Evolutionary conservation across 2,113 vertebrate genomes (phyloP), one percentile per base, ranked within the genome.

Genomic region (Larimichthys polyactis): DNA sequence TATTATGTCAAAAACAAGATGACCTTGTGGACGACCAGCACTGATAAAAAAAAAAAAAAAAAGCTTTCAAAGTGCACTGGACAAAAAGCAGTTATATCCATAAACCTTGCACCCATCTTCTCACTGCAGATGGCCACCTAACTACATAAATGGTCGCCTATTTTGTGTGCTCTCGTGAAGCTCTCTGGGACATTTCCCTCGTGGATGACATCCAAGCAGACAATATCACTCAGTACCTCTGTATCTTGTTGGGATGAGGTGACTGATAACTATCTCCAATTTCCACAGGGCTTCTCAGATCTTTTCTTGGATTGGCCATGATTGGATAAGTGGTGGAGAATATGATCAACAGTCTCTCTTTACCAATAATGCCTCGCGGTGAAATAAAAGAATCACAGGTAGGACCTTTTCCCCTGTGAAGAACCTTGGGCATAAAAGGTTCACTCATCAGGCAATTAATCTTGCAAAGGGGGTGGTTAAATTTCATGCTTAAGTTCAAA

Each of bases 381-480:
- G 88, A 91, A 91, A 91, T 74, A 82, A 86, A 93, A 91, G 81
- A 85, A 79, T 75, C 71, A 27, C 74, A 85, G 87, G 84, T 86
- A 87, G 72, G 75, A 79, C 75, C 71, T 69, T 78, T 40, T 84
- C n/a, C 58, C 78, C 59, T 11, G 80, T 84, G 83, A 90, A 88
- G 86, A 93, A 91, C 76, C 63, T 58, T 3, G 11, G 59, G 65
- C 84, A 83, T 91, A 91, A 91, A 93, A 90, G 58, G 66, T 69
- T 89, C 78, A 76, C 87, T 93, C 72, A 59, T 49, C 11, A 51
- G 79, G 87, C 89, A 90, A 93, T 94, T 93, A 92, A 94, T 94
- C 93, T 93, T 84, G 48, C 55, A 62, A 71, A 27, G 27, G 52
- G 67, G 78, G 22, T 63, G 88, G 87, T 92, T 91, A 83, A 78